Base-by-base conservation (phyloP, 2,113 vertebrate genomes). In the Muscicapa adusta region DNA sequence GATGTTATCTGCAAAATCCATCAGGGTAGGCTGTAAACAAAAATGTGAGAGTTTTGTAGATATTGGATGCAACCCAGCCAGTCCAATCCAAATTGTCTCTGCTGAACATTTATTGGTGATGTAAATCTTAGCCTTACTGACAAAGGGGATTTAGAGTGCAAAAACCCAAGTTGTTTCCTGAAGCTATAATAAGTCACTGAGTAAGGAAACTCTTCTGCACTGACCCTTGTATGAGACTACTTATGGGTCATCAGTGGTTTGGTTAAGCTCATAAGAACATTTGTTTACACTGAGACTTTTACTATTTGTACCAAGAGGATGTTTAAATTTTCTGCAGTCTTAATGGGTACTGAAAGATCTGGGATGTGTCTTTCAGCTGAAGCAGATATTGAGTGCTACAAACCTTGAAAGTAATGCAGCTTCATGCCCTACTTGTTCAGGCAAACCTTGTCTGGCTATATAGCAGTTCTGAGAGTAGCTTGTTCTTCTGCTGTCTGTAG, bases 391-490 rank as follows among this genome's bases (percentile, higher is more conserved):
- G 71, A 33, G 47, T 22, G 76, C 90, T 92, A 85, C 4, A 23
- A 88, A 53, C 29, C 48, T 50, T 60, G 54, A 91, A 93, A 85
- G 26, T 6, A 62, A 34, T n/a, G 16, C 45, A 80, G 12, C 65
- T 90, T 80, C 40, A 51, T 76, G 51, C 40, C 85, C 31, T 74
- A 2, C 90, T 16, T 77, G 45, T 90, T 91, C 38, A 31, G 93
- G 89, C 73, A 95, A 94, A 91, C 80, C 77, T 28, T 62, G 65
- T 63, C 48, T 85, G 42, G 77, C 50, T 43, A 18, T 45, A 40
- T 48, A 75, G 91, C 87, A 77, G 71, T 79, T 90, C 48, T 51
- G 63, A 61, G 68, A 96, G 91, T 92, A 97, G 91, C 61, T 97
- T 93, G 31, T 56, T 96, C 47, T 81, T 76, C 50, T 73, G 38